A percentile compares a stretch with the other conserved stretches of the same genome.
phyloP scores from a whole-genome alignment of 2,797 vertebrate genomes.

The Acipenser oxyrinchus region DNA sequence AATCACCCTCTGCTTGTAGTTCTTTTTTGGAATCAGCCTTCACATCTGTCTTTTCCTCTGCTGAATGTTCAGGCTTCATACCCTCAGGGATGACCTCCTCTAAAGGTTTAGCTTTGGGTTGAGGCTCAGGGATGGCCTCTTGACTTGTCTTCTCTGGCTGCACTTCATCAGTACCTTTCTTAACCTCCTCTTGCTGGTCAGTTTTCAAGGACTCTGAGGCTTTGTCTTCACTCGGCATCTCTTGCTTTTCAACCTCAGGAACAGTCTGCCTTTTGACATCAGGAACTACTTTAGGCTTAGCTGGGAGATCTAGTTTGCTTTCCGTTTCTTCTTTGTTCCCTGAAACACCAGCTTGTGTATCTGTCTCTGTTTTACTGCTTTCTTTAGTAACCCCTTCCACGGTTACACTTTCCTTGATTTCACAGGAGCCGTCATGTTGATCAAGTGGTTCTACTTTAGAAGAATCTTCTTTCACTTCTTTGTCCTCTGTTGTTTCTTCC shows the following conservation, averaged over 20 bases:
- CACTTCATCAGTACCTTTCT: constrained; percentile 9
- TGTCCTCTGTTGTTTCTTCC: constrained; percentile 23
- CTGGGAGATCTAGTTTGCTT: constrained; percentile 7
- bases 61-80: constrained; percentile 36
- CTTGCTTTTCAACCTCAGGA: constrained; percentile 18
- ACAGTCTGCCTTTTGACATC: constrained; percentile 24
- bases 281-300: constrained; percentile 4
- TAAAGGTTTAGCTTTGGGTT: constrained; percentile 56
- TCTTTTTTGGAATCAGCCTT: not conserved
- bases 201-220: not conserved
- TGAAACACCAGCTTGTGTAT: not conserved
- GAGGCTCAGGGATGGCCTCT: constrained; percentile 17
- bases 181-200: constrained; percentile 1
- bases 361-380: constrained; percentile 9
- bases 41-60: constrained; percentile 26
- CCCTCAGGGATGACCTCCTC: constrained; percentile 64
- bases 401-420: constrained; percentile 14
- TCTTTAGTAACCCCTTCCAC: constrained; percentile 7
- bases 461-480: constrained; percentile 29
- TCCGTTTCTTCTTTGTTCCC: constrained; percentile 6
- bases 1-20: constrained; percentile 42
- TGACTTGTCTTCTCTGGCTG: constrained; percentile 10
- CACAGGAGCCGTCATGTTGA: not conserved
- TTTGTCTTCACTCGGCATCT: constrained; percentile 1
- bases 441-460: constrained; percentile 32